phyloP scores from a whole-genome alignment of 2,888 invertebrate species.

The Elaeidobius kamerunicus region DNA sequence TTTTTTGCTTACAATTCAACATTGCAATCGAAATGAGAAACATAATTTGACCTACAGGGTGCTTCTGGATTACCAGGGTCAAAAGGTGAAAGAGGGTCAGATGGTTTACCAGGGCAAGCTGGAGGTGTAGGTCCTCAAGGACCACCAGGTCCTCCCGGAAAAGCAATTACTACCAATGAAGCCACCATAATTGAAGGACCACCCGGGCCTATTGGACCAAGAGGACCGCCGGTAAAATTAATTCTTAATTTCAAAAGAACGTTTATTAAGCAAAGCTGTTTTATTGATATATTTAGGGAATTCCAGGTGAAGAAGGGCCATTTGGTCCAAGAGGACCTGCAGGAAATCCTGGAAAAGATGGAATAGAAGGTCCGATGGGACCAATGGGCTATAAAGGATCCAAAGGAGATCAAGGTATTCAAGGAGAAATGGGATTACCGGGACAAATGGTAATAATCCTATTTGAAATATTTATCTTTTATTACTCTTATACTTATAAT shows the following conservation, averaged over 20 bases:
- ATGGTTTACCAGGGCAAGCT: slow-evolving; percentile 39
- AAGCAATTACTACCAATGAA: slow-evolving; percentile 4
- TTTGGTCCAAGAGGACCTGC: slow-evolving; percentile 16
- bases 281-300: slow-evolving; percentile 21
- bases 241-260: neutral
- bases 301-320: slow-evolving; percentile 27
- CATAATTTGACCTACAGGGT: slow-evolving; percentile 34
- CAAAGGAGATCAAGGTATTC: slow-evolving; percentile 35
- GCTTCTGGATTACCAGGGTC: slow-evolving; percentile 46
- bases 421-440: slow-evolving; percentile 43
- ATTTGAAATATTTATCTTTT: too few species aligned
- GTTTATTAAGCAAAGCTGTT: neutral
- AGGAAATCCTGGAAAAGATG: slow-evolving; percentile 40
- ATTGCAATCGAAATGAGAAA: neutral
- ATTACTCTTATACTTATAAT: too few species aligned
- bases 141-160: slow-evolving; percentile 22
- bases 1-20: too few species aligned
- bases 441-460: slow-evolving; percentile 29
- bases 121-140: slow-evolving; percentile 36
- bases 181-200: slow-evolving; percentile 14
- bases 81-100: slow-evolving; percentile 47
- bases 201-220: slow-evolving; percentile 40
- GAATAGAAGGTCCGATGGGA: slow-evolving; percentile 46
- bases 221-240: slow-evolving; percentile 45
- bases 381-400: slow-evolving; percentile 43